Base-by-base conservation (phyloP, 2,888 invertebrate genomes). In the Ennomos fuscantarius region DNA sequence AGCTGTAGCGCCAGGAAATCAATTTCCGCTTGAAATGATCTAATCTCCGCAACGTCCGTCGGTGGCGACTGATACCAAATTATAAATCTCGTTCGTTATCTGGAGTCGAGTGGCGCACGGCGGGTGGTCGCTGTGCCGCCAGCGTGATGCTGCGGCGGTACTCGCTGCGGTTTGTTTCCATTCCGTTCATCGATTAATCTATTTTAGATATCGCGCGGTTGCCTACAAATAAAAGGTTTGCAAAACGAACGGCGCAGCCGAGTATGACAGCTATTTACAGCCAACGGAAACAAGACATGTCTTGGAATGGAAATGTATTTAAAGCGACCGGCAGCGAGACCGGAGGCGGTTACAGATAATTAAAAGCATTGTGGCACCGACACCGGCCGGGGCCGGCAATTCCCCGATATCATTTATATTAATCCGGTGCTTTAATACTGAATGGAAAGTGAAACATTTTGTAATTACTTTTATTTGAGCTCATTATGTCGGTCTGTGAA, bases 111-210 rank as follows among this genome's bases (percentile, higher is more conserved):
- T 24, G 32, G 6, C 9, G 32, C 12, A 10, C 33, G 9, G 9
- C 8, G 42, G 11, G 32, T 5, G 10, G 13, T 6, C 11, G 11
- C 6, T n/a, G 1, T 11, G 34, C 9, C 11, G 33, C 6, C 9
- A 8, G 34, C 12, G n/a, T 24, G 12, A 9, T 11, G 12, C 8
- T 8, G 11, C 8, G 11, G 35, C 24, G 39, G 32, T 36, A 51
- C 40, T 32, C 37, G 35, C 39, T 56, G 56, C 43, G 54, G 56
- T 53, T 46, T 31, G 55, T 49, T 57, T 46, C 42, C 53, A 45
- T 56, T 48, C 61, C 44, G 43, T 48, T 13, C 59, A 61, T 63
- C 59, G 65, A 63, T 61, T 61, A 61, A 24, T 63, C 63, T 63
- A 63, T 63, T 65, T 65, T 43, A 44, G 47, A 43, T 36, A 37